Conservation (phyloP, 1,140 invertebrate species). For the Zophobas atratus region DNA sequence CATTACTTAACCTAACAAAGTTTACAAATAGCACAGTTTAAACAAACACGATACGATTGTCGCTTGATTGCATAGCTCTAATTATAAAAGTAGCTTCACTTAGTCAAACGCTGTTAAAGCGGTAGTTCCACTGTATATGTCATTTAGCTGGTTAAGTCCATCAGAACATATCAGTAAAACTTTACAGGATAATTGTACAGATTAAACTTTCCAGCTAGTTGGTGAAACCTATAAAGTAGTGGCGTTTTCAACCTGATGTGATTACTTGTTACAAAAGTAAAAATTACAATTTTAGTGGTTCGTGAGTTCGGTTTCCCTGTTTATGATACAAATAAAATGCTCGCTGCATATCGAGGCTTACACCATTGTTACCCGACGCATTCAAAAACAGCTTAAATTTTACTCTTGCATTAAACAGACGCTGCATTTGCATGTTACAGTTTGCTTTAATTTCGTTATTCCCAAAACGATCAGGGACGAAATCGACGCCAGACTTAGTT, state of each 20-base stretch:
- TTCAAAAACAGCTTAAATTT: constrained; percentile 6
- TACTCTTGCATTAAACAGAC: constrained; percentile 2
- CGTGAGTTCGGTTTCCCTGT: not conserved
- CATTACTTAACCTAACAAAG: constrained; percentile 5
- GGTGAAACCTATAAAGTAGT: too few relatives aligned
- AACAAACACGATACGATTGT: not conserved
- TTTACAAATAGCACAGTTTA: constrained; percentile 10
- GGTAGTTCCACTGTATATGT: constrained; percentile 11
- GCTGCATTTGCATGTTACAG: constrained; percentile 9
- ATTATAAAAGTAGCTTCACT: constrained; percentile 36
- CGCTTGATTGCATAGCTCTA: constrained; percentile 2
- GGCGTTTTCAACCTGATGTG: not conserved
- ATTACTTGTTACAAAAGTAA: not conserved
- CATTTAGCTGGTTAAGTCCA: constrained; percentile 34
- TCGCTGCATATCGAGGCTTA: not conserved
- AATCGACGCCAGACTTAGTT: too few relatives aligned
- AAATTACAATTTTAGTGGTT: not conserved
- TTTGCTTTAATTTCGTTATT: not conserved
- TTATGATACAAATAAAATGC: not conserved
- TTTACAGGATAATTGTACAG: constrained; percentile 23
- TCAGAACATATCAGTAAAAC: constrained; percentile 37
- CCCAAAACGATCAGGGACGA: too few relatives aligned
- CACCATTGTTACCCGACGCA: not conserved
- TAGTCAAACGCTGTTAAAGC: constrained; percentile 19
- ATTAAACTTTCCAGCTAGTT: constrained; percentile 13